phyloP scores from a whole-genome alignment of 2,113 vertebrate genomes.

The Cheilinus undulatus region DNA sequence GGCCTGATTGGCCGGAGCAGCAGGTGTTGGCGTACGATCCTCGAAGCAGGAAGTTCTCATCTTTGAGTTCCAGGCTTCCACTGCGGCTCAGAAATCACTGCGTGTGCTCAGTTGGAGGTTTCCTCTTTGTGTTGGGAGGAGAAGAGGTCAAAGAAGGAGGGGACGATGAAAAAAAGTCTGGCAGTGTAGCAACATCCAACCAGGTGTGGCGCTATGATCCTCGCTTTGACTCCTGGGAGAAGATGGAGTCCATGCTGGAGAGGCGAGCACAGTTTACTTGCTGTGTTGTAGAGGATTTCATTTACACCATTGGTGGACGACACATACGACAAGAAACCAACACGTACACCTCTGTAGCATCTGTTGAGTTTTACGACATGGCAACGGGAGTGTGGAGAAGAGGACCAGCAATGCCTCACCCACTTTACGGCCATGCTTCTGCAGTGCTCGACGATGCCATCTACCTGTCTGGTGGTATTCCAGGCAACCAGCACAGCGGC shows the following conservation, averaged over 20 bases:
- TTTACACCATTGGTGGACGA: constrained; percentile 90
- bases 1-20: constrained; percentile 75
- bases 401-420: constrained; percentile 80
- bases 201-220: constrained; percentile 92
- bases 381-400: constrained; percentile 86
- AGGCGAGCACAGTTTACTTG: constrained; percentile 90
- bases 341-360: constrained; percentile 75
- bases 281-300: constrained; percentile 83
- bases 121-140: constrained; percentile 92
- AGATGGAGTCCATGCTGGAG: constrained; percentile 86
- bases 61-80: constrained; percentile 76
- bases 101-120: constrained; percentile 89
- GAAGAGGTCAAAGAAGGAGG: constrained; percentile 84
- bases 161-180: constrained; percentile 46
- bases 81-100: constrained; percentile 86
- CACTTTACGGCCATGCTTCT: constrained; percentile 89
- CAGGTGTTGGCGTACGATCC: constrained; percentile 88
- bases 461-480: constrained; percentile 91
- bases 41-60: constrained; percentile 83
- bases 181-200: constrained; percentile 72
- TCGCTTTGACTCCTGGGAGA: constrained; percentile 89
- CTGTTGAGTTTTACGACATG: constrained; percentile 91
- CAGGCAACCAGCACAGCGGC: constrained; percentile 19
- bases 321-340: constrained; percentile 58
- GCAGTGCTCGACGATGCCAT: constrained; percentile 82